A percentile compares a stretch with the other conserved stretches of the same genome.
phyloP scores from a whole-genome alignment of 2,888 invertebrate genomes.

The Pharmacophagus antenor region DNA sequence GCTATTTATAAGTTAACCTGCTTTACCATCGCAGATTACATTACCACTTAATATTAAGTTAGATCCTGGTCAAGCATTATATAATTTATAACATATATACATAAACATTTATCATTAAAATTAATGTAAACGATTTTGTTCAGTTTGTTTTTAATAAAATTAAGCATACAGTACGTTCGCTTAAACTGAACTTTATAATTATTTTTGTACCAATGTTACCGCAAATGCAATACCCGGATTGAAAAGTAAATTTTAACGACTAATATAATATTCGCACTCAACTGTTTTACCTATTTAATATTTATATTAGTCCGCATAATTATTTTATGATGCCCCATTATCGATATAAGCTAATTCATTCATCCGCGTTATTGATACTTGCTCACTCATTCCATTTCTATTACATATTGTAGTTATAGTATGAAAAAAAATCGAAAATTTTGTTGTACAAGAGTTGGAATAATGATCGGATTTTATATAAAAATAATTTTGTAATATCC shows the following conservation, averaged over 20 bases:
- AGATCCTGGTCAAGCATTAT: no score
- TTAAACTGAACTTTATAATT: slow-evolving; percentile 2
- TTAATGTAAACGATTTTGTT: slow-evolving; percentile 2
- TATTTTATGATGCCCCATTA: slow-evolving; percentile 49
- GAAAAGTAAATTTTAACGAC: slow-evolving; percentile 46
- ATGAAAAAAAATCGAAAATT: no score
- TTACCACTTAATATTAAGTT: no score
- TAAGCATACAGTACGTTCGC: neutral
- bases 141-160: neutral
- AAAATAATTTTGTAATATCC: no score
- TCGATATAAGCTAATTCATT: slow-evolving; percentile 39
- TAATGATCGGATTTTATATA: neutral
- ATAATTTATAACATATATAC: no score
- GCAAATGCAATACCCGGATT: slow-evolving; percentile 40
- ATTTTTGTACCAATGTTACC: slow-evolving; percentile 32
- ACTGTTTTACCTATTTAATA: slow-evolving; percentile 41
- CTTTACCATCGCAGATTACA: no score
- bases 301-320: slow-evolving; percentile 44
- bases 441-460: neutral
- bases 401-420: neutral
- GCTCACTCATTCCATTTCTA: slow-evolving; percentile 24
- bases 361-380: slow-evolving; percentile 39
- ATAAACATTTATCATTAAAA: no score
- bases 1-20: no score
- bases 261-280: slow-evolving; percentile 41